Evolutionary conservation across 2,113 vertebrate genomes (phyloP), one percentile per base, ranked within the genome.

Genomic region (Epinephelus fuscoguttatus): DNA sequence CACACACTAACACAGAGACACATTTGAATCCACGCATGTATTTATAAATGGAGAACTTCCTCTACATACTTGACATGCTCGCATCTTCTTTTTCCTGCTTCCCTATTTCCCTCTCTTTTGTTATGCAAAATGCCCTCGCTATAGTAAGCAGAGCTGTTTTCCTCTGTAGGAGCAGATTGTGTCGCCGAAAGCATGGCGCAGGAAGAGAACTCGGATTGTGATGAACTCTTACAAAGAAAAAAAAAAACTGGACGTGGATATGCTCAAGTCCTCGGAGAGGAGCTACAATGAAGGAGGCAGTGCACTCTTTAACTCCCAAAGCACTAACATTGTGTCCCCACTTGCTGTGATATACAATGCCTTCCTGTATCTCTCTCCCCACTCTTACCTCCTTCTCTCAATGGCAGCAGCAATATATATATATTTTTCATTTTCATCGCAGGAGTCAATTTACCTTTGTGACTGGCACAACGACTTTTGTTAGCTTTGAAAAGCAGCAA

Each of bases 371-470:
- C 70, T 73, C 59, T 70, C 14, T 45, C 18, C 50, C 74, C 27
- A 45, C 55, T 21, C 64, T 25, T 15, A 12, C 60, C 57, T 67
- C 68, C 25, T 56, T 40, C 61, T 78, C 55, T 80, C 72, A 75
- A 42, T 66, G 56, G 60, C n/a, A 52, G 70, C 61, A 6, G 47
- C 37, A 52, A 53, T 60, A 63, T 37, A 37, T 37, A 37, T 37
- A 37, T 37, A 37, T 52, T 45, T 52, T 42, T 15, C 68, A 18
- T 4, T 53, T 57, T 70, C 50, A 15, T 66, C 62, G 25, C 68
- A 37, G 71, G 69, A 80, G 83, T 87, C 81, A 70, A 63, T 82
- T 80, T 80, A 67, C 37, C 49, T 88, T 86, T 90, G 76, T 86
- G 53, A 85, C 53, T 64, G 78, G 9, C 67, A 84, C 73, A 89